These are phyloP conservation scores for Tympanuchus pallidicinctus DNA, from an alignment of 2,113 vertebrate species.

Conservation along the genomic window DNA sequence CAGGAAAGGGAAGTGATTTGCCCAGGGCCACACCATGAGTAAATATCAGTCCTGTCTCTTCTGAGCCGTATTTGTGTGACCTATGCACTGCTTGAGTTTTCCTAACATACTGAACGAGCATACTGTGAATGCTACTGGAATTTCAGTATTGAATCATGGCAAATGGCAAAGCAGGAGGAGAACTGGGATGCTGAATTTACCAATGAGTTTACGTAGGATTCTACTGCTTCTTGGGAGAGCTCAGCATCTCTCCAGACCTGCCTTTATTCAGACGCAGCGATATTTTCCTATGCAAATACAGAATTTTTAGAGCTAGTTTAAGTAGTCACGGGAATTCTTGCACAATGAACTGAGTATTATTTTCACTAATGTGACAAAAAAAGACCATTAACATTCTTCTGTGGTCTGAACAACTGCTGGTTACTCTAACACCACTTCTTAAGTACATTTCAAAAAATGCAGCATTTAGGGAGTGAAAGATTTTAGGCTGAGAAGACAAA, in stretches of 20 bases:
- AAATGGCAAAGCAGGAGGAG: constrained; percentile 51
- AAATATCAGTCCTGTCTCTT: constrained; percentile 57
- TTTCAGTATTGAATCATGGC: constrained; percentile 21
- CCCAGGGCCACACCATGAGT: constrained; percentile 32
- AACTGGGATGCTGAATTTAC: constrained; percentile 34
- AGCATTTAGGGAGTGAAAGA: constrained; percentile 24
- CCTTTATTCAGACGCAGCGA: neutral
- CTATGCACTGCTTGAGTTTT: constrained; percentile 1
- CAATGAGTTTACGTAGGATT: neutral
- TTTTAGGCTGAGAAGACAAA: neutral
- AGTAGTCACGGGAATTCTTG: constrained; percentile 37
- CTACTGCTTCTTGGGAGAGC: neutral
- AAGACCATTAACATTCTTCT: constrained; percentile 59
- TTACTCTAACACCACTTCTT: constrained; percentile 45
- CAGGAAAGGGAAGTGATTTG: constrained; percentile 51
- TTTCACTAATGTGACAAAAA: constrained; percentile 19
- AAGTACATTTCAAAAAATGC: constrained; percentile 41
- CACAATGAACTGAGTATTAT: constrained; percentile 31
- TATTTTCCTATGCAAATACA: constrained; percentile 27
- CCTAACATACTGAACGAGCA: constrained; percentile 59
- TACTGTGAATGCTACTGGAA: constrained; percentile 54
- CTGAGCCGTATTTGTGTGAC: neutral
- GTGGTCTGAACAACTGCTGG: constrained; percentile 30
- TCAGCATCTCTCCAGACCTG: neutral
- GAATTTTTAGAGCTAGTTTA: neutral